phyloP scores from a whole-genome alignment of 2,888 invertebrate genomes.

The Euphydryas editha region DNA sequence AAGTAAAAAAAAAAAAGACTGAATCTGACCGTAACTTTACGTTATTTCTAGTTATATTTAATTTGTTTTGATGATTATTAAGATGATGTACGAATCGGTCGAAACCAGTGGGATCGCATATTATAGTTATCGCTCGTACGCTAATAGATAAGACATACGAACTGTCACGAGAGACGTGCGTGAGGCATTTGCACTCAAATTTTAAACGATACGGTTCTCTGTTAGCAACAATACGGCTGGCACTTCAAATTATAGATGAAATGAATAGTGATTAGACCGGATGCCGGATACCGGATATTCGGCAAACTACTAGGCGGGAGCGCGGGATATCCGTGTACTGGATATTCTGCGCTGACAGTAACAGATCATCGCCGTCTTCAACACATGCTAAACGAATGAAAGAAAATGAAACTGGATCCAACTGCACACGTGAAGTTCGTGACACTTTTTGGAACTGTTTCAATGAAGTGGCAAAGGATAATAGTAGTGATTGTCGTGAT shows the following conservation, averaged over 20 bases:
- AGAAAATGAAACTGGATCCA: too few species aligned
- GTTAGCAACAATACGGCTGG: conserved; percentile 14
- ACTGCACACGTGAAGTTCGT: too few species aligned
- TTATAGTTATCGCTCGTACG: conserved; percentile 66
- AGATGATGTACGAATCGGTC: conserved; percentile 46
- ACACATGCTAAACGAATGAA: too few species aligned
- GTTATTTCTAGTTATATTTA: not conserved
- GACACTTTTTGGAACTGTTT: too few species aligned
- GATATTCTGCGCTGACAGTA: too few species aligned
- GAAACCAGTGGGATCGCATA: conserved; percentile 60
- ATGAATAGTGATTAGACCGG: too few species aligned
- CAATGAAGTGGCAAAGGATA: too few species aligned
- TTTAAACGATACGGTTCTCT: conserved; percentile 30
- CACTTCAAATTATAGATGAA: not conserved
- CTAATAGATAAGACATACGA: conserved; percentile 70
- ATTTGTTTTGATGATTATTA: not conserved
- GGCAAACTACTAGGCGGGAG: too few species aligned
- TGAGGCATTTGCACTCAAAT: conserved; percentile 55
- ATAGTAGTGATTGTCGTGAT: too few species aligned
- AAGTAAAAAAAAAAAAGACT: not conserved
- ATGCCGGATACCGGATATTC: too few species aligned
- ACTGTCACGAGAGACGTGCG: conserved; percentile 65
- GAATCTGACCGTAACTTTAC: not conserved
- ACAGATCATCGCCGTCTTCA: too few species aligned
- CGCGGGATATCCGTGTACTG: too few species aligned